phyloP scores from a whole-genome alignment of 2,797 vertebrate species.

The Odontamblyopus rebecca region DNA sequence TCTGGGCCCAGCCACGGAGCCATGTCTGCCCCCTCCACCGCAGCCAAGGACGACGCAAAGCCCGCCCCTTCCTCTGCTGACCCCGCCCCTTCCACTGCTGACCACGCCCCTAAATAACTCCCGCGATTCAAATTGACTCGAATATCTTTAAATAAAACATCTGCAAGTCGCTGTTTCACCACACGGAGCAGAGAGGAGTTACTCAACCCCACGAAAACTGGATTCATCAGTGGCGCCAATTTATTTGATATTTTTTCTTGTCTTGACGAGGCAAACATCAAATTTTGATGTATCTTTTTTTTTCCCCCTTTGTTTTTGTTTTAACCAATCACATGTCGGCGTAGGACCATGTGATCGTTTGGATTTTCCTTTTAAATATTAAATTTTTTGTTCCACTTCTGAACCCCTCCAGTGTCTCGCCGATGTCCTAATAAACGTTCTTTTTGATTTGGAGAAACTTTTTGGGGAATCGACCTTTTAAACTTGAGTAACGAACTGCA shows the following conservation, averaged over 20 bases:
- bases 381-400: constrained; percentile 16
- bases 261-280: constrained; percentile 48
- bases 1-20: constrained; percentile 8
- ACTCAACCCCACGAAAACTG: neutral
- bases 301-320: neutral
- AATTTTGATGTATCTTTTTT: constrained; percentile 10
- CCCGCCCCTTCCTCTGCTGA: constrained; percentile 18
- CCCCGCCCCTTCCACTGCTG: constrained; percentile 17
- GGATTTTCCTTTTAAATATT: constrained; percentile 12
- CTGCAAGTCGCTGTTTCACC: constrained; percentile 48
- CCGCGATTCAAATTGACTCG: neutral
- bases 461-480: constrained; percentile 32
- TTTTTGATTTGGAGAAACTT: constrained; percentile 41
- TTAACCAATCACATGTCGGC: constrained; percentile 32
- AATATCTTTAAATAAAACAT: constrained; percentile 23
- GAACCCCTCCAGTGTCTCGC: constrained; percentile 30
- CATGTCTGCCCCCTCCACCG: no score
- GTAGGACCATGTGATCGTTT: constrained; percentile 16
- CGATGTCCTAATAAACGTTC: constrained; percentile 44
- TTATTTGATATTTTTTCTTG: constrained; percentile 50
- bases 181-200: constrained; percentile 34
- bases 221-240: constrained; percentile 24
- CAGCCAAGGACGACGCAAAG: no score
- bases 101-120: constrained; percentile 72
- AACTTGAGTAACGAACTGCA: constrained; percentile 44